These are phyloP conservation scores for Agonopterix subpropinquella DNA, from an alignment of 2,888 invertebrate genomes.

Conservation along the genomic window DNA sequence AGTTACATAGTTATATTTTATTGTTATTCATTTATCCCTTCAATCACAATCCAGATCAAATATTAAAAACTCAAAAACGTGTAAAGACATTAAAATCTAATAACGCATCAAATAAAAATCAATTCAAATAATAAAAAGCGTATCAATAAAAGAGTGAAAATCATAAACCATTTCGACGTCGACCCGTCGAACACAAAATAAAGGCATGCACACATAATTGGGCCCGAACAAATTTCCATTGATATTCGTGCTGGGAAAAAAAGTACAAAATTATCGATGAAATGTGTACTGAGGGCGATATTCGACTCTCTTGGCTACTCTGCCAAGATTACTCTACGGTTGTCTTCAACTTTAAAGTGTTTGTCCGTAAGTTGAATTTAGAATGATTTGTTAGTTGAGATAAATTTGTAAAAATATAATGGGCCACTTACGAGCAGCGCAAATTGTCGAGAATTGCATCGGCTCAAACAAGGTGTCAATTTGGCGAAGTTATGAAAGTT, in stretches of 20 bases:
- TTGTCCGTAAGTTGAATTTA: conserved; percentile 19
- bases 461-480: conserved; percentile 73
- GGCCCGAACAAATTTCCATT: conserved; percentile 71
- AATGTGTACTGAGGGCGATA: conserved; percentile 59
- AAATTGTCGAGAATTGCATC: conserved; percentile 70
- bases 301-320: conserved; percentile 38
- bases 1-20: too few relatives aligned
- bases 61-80: too few relatives aligned
- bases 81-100: background rate
- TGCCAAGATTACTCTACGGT: conserved; percentile 18
- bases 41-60: too few relatives aligned
- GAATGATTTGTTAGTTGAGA: background rate
- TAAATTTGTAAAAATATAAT: conserved; percentile 54
- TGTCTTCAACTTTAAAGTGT: conserved; percentile 9
- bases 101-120: conserved; percentile 8
- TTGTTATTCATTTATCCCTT: too few relatives aligned
- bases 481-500: conserved; percentile 72
- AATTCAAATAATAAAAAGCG: conserved; percentile 12
- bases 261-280: conserved; percentile 68
- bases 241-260: conserved; percentile 72
- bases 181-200: conserved; percentile 44
- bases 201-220: conserved; percentile 67
- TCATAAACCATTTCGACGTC: conserved; percentile 4
- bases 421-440: conserved; percentile 69
- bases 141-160: conserved; percentile 30